Evolutionary conservation across 1,140 invertebrate genomes (phyloP).

Genomic region (Adelges cooleyi): DNA sequence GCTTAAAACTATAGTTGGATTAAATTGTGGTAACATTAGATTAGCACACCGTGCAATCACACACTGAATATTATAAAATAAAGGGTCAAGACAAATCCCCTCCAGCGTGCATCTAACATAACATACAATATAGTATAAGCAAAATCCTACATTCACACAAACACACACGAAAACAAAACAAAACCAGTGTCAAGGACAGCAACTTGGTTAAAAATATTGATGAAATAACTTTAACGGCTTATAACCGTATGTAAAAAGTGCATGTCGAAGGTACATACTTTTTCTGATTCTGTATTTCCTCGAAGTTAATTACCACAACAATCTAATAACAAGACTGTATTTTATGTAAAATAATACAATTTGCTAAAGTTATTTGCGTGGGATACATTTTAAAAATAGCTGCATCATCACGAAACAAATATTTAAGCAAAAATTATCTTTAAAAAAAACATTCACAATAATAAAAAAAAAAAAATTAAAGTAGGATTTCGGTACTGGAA

Average conservation of each 20-base stretch:
- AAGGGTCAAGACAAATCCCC: slow-evolving; percentile 7
- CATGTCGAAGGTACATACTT: neutral
- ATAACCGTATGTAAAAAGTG: neutral
- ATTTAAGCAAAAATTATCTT: neutral
- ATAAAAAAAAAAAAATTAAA: neutral
- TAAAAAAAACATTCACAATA: neutral
- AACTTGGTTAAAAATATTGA: neutral
- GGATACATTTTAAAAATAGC: neutral
- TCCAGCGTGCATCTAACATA: slow-evolving; percentile 10
- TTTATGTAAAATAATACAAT: neutral
- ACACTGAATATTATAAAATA: neutral
- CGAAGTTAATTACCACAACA: neutral
- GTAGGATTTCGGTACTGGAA: neutral
- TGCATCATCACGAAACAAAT: neutral
- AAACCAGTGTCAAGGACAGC: neutral
- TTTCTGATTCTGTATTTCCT: neutral
- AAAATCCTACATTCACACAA: neutral
- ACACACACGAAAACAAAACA: neutral
- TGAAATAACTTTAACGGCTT: neutral
- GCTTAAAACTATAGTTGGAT: neutral
- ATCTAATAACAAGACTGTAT: neutral
- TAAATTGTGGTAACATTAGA: slow-evolving; percentile 13
- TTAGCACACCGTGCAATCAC: neutral
- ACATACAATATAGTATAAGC: neutral
- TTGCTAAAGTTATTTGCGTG: neutral